Percentiles rank a stretch among this genome's conserved stretches.
phyloP scores from a whole-genome alignment of 1,140 invertebrate species.

The Bombus balteatus region DNA sequence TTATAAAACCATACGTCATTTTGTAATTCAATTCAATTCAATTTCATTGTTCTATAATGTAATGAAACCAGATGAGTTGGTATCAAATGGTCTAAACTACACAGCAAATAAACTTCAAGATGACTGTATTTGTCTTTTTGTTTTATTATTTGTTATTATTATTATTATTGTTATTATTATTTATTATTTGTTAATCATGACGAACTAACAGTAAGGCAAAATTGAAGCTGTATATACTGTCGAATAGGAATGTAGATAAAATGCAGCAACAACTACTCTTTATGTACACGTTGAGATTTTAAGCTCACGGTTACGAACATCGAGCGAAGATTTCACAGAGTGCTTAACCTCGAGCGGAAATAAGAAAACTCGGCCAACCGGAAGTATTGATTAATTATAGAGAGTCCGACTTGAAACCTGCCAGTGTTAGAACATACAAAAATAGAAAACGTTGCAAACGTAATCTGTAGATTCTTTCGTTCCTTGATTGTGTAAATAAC shows the following conservation, averaged over 20 bases:
- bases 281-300: neutral
- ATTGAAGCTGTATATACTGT: neutral
- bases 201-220: neutral
- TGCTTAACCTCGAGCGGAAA: neutral
- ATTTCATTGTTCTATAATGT: no score
- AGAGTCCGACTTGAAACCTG: neutral
- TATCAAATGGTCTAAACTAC: no score
- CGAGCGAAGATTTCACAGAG: neutral
- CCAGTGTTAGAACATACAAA: neutral
- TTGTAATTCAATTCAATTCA: no score
- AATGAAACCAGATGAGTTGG: no score
- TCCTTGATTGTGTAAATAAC: neutral
- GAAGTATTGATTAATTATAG: conserved; percentile 5
- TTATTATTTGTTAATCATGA: neutral
- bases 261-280: neutral
- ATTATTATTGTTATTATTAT: no score
- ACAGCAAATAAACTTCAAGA: no score
- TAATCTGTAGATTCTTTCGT: neutral
- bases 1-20: no score
- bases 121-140: no score
- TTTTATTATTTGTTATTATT: no score
- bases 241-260: neutral
- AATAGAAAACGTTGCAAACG: neutral
- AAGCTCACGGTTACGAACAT: no score
- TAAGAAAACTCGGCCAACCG: neutral